Evolutionary conservation across 2,888 invertebrate genomes (phyloP).

Genomic region (Lydus trimaculatus): DNA sequence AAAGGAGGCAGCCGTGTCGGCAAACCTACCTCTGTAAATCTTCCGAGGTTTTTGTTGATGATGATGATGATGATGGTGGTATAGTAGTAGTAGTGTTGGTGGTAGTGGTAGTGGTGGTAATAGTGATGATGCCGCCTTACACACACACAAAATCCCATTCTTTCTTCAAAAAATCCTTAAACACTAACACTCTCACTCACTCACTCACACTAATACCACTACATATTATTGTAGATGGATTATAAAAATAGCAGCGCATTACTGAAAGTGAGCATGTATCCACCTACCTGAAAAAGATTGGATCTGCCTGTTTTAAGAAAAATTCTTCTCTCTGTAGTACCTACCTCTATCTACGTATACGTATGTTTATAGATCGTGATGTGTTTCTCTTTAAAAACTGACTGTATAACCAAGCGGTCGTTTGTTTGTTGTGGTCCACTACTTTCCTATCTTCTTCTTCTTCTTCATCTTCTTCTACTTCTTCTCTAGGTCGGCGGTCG

Average conservation of each 20-base stretch:
- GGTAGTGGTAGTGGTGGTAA: not conserved
- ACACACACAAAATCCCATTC: not conserved
- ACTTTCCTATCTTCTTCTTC: too few species aligned
- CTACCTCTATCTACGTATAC: not conserved
- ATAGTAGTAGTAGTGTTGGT: not conserved
- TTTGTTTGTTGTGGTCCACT: not conserved
- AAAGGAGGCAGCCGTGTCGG: constrained; percentile 56
- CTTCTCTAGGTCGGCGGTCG: not conserved
- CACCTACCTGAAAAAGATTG: constrained; percentile 11
- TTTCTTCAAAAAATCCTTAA: not conserved
- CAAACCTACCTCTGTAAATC: constrained; percentile 55
- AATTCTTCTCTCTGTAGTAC: not conserved
- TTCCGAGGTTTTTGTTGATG: constrained; percentile 52
- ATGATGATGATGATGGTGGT: constrained; percentile 25
- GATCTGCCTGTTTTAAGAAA: not conserved
- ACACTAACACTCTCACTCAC: too few species aligned
- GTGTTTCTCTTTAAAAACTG: not conserved
- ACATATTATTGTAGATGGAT: too few species aligned
- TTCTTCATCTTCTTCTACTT: not conserved
- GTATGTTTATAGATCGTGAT: too few species aligned
- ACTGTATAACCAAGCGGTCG: not conserved
- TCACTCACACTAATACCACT: not conserved
- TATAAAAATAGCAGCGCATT: not conserved
- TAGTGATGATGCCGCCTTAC: not conserved
- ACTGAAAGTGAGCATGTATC: constrained; percentile 1